A percentile compares a stretch with the other conserved stretches of the same genome.
phyloP scores from a whole-genome alignment of 2,797 vertebrate genomes.

The Aratinga solstitialis region DNA sequence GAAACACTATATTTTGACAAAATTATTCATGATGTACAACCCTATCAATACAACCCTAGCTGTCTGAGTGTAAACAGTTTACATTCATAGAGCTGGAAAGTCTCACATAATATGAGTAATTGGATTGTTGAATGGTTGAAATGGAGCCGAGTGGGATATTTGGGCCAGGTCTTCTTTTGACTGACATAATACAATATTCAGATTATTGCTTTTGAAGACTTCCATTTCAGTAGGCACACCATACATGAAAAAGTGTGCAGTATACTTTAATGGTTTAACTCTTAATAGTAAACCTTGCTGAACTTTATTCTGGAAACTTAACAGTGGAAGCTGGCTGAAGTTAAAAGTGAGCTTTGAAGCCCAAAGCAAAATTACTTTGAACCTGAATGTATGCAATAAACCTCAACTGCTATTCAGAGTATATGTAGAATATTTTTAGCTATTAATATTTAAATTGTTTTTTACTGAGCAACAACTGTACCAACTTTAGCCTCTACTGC shows the following conservation, averaged over 20 bases:
- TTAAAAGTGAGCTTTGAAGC: constrained; percentile 49
- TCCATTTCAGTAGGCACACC: background rate
- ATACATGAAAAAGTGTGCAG: background rate
- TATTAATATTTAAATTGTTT: background rate
- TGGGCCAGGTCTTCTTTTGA: background rate
- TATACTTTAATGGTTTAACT: background rate
- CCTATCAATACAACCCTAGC: background rate
- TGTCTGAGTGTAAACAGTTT: constrained; percentile 9
- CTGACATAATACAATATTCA: background rate
- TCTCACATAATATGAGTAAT: background rate
- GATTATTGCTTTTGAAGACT: constrained; percentile 10
- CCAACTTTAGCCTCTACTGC: background rate
- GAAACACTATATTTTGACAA: constrained; percentile 30
- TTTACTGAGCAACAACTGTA: background rate
- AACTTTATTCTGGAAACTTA: constrained; percentile 35
- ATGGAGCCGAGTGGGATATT: background rate
- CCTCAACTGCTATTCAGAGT: constrained; percentile 19
- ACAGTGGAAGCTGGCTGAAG: constrained; percentile 34
- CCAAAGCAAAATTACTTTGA: constrained; percentile 44
- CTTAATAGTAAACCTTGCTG: background rate
- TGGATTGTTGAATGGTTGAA: constrained; percentile 7
- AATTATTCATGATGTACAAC: background rate
- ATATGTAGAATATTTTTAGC: background rate
- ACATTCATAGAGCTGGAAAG: background rate
- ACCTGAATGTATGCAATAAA: background rate